A percentile compares a stretch with the other conserved stretches of the same genome.
Evolutionary conservation across 2,888 invertebrate species (phyloP).

Genomic region (Amiota mariae): DNA sequence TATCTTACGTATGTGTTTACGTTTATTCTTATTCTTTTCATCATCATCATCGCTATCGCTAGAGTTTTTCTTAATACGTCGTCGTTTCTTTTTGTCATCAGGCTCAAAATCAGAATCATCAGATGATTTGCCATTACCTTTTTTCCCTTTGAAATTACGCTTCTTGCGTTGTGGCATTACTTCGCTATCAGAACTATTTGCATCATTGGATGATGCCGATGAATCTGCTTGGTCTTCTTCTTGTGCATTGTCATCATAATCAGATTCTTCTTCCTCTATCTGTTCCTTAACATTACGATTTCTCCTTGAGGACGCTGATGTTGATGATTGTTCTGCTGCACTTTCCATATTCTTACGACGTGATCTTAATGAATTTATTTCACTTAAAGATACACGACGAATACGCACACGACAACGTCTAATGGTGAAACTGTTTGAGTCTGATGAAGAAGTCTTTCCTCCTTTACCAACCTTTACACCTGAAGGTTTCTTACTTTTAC

Average conservation of each 20-base stretch:
- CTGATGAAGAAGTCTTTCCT: constrained; percentile 37
- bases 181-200: constrained; percentile 66
- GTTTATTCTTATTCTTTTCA: constrained; percentile 72
- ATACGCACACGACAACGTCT: constrained; percentile 59
- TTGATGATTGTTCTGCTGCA: background rate
- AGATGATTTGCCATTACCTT: constrained; percentile 35
- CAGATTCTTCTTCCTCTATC: constrained; percentile 50
- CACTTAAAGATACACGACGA: constrained; percentile 45
- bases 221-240: constrained; percentile 19
- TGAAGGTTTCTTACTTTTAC: background rate
- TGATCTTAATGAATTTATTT: background rate
- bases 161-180: constrained; percentile 67
- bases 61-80: constrained; percentile 59
- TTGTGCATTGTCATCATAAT: constrained; percentile 41
- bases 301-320: constrained; percentile 14
- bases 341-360: constrained; percentile 8
- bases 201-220: constrained; percentile 38
- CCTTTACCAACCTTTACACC: no score
- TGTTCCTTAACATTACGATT: background rate
- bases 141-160: constrained; percentile 52
- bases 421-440: constrained; percentile 10
- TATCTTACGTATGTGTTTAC: constrained; percentile 78
- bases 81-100: constrained; percentile 57
- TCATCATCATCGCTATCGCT: constrained; percentile 55
- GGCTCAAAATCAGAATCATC: constrained; percentile 66